phyloP scores from a whole-genome alignment of 2,888 invertebrate genomes.

The Volucella bombylans region DNA sequence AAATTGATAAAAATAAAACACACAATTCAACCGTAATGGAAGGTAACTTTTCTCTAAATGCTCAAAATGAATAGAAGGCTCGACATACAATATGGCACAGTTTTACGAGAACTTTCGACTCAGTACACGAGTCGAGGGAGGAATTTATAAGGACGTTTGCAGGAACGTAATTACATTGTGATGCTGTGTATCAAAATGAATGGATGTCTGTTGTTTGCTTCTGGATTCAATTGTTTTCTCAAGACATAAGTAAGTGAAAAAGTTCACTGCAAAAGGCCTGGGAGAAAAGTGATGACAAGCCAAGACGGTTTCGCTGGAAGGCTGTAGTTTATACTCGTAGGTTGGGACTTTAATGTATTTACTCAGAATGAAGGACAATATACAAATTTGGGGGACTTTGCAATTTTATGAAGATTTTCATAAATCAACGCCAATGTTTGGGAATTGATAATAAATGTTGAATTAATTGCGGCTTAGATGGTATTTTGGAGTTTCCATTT shows the following conservation, averaged over 20 bases:
- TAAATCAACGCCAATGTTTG: constrained; percentile 1
- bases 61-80: constrained; percentile 1
- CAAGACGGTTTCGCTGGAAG: neutral
- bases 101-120: constrained; percentile 1
- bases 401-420: constrained; percentile 22
- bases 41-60: neutral
- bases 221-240: constrained; percentile 54
- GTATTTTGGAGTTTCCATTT: neutral
- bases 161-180: constrained; percentile 39
- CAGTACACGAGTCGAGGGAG: constrained; percentile 5
- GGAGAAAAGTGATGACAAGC: constrained; percentile 22
- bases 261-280: constrained; percentile 20
- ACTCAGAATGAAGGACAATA: neutral
- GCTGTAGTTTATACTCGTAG: neutral
- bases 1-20: neutral
- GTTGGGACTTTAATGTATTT: neutral
- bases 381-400: neutral
- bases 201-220: constrained; percentile 23
- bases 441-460: constrained; percentile 27
- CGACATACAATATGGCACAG: constrained; percentile 30
- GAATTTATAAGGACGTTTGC: neutral
- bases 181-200: constrained; percentile 26
- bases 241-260: constrained; percentile 31
- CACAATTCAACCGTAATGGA: constrained; percentile 10
- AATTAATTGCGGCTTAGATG: constrained; percentile 11